A percentile compares a stretch with the other conserved stretches of the same genome.
These are phyloP conservation scores for Philhelius pedissequus DNA, from an alignment of 2,888 invertebrate species.

Conservation along the genomic window DNA sequence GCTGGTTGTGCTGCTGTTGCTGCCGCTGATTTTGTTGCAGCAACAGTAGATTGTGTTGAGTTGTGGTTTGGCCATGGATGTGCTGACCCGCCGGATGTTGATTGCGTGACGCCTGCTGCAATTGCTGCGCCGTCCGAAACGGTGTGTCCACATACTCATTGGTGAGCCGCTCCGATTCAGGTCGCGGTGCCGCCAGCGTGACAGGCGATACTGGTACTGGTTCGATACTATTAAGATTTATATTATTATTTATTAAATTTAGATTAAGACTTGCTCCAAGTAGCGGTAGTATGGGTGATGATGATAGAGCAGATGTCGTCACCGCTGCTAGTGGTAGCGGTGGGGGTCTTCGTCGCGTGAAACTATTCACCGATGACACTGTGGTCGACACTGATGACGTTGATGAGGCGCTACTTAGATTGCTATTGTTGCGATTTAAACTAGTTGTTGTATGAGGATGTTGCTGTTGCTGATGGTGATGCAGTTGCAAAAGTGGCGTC, in stretches of 20 bases:
- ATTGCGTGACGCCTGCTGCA: slow-evolving; percentile 80
- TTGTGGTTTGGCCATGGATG: slow-evolving; percentile 80
- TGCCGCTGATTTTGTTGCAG: slow-evolving; percentile 81
- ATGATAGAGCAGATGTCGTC: slow-evolving; percentile 70
- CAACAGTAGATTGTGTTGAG: slow-evolving; percentile 80
- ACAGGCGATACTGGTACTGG: slow-evolving; percentile 77
- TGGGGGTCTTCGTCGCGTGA: slow-evolving; percentile 76
- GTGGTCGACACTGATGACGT: slow-evolving; percentile 74
- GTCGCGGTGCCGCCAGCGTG: slow-evolving; percentile 86
- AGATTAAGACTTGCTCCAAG: slow-evolving; percentile 72
- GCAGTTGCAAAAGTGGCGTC: slow-evolving; percentile 53
- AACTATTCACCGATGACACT: slow-evolving; percentile 75
- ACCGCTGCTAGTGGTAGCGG: slow-evolving; percentile 70
- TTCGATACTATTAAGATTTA: slow-evolving; percentile 77
- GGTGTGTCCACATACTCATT: slow-evolving; percentile 97
- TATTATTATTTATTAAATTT: slow-evolving; percentile 65
- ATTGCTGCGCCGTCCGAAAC: slow-evolving; percentile 80
- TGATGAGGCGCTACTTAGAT: slow-evolving; percentile 73
- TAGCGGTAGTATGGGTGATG: slow-evolving; percentile 73
- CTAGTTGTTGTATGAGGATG: slow-evolving; percentile 49
- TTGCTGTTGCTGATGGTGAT: slow-evolving; percentile 68
- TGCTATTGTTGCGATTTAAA: slow-evolving; percentile 75
- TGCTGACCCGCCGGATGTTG: slow-evolving; percentile 78
- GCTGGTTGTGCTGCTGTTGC: slow-evolving; percentile 70
- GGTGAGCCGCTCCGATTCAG: slow-evolving; percentile 90